A percentile compares a stretch with the other conserved stretches of the same genome.
These are phyloP conservation scores for Molorchus minor DNA, from an alignment of 2,888 invertebrate species.

Conservation along the genomic window DNA sequence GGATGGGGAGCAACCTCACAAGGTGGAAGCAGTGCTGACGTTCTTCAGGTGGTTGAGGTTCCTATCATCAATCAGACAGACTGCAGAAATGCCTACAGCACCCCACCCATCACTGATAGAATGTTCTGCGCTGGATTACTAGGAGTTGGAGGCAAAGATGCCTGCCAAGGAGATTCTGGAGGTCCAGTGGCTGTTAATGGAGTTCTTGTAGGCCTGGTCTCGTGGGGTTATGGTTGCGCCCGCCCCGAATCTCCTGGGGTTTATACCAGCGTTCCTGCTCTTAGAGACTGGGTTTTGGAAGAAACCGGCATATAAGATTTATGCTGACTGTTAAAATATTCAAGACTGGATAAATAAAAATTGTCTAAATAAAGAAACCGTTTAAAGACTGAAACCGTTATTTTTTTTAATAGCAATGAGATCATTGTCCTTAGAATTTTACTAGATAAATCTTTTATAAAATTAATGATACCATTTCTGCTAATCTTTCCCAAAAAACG, in stretches of 20 bases:
- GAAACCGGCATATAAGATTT: background rate
- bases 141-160: conserved; percentile 64
- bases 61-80: conserved; percentile 10
- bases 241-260: conserved; percentile 42
- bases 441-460: too few relatives aligned
- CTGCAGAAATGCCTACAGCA: conserved; percentile 3
- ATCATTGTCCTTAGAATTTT: too few relatives aligned
- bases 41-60: background rate
- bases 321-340: too few relatives aligned
- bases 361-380: too few relatives aligned
- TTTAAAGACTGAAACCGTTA: too few relatives aligned
- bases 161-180: conserved; percentile 61
- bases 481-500: too few relatives aligned
- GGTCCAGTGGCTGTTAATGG: conserved; percentile 38
- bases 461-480: too few relatives aligned
- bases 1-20: conserved; percentile 37
- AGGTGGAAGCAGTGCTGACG: background rate
- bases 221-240: conserved; percentile 40
- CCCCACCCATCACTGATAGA: conserved; percentile 40
- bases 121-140: conserved; percentile 69
- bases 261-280: conserved; percentile 34
- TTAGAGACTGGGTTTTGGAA: conserved; percentile 21
- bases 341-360: too few relatives aligned
- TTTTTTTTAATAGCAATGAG: too few relatives aligned
- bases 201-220: conserved; percentile 29